These are phyloP conservation scores for Operophtera brumata DNA, from an alignment of 2,888 invertebrate species.

Conservation along the genomic window DNA sequence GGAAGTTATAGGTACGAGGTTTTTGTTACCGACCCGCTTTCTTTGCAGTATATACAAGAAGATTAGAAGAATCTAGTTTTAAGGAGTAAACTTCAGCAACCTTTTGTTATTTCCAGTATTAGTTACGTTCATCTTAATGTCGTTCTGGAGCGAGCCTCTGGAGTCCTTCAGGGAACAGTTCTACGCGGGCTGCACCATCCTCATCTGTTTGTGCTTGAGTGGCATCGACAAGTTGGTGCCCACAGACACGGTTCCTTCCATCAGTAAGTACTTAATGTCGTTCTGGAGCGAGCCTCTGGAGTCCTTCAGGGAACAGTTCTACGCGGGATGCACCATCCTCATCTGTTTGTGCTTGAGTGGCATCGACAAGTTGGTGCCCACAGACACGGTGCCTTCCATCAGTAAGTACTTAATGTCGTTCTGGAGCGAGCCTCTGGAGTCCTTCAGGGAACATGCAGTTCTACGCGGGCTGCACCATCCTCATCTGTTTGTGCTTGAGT, in stretches of 20 bases:
- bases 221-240: conserved; percentile 65
- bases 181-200: conserved; percentile 50
- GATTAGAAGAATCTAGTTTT: too few species aligned
- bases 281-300: conserved; percentile 66
- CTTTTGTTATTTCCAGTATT: conserved; percentile 58
- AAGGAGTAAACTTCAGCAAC: too few species aligned
- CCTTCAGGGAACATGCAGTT: conserved; percentile 63
- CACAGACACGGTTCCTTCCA: conserved; percentile 57
- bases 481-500: conserved; percentile 61
- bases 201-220: conserved; percentile 61
- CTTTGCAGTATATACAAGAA: too few species aligned
- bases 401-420: conserved; percentile 64
- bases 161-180: conserved; percentile 60
- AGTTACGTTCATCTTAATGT: conserved; percentile 58
- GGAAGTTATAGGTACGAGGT: too few species aligned
- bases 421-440: conserved; percentile 60
- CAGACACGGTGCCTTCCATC: conserved; percentile 60
- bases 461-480: conserved; percentile 50
- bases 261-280: conserved; percentile 62
- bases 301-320: conserved; percentile 61
- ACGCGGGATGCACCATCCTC: conserved; percentile 49
- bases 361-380: conserved; percentile 63
- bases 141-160: conserved; percentile 67
- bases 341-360: conserved; percentile 62
- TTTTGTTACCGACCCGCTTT: too few species aligned